These are phyloP conservation scores for Miniopterus natalensis DNA, from an alignment of 2,113 vertebrate genomes.

Conservation along the genomic window DNA sequence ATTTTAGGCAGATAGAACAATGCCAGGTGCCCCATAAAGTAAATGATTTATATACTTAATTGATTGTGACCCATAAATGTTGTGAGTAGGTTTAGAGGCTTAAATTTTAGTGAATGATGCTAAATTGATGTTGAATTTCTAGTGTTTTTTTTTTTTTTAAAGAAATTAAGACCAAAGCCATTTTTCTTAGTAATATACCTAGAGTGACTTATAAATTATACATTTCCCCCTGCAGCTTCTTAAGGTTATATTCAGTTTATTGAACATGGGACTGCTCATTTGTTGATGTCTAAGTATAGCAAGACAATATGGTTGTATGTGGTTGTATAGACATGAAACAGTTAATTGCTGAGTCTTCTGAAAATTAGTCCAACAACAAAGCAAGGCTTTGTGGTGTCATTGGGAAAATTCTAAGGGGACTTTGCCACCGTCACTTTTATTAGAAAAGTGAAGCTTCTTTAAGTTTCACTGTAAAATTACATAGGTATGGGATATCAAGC, in stretches of 20 bases:
- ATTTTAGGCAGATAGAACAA: not conserved
- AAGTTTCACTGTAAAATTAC: not conserved
- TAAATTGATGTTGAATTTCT: not conserved
- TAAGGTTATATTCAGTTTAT: constrained; percentile 38
- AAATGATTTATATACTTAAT: not conserved
- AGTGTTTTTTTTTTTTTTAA: not conserved
- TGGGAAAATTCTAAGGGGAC: constrained; percentile 2
- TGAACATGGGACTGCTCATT: not conserved
- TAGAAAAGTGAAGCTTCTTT: constrained; percentile 19
- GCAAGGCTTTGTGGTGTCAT: not conserved
- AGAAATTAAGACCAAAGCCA: not conserved
- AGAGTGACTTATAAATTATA: not conserved
- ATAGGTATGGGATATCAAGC: not conserved
- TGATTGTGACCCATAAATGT: constrained; percentile 31
- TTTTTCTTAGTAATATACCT: not conserved
- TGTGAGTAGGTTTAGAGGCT: constrained; percentile 2
- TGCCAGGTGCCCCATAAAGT: not conserved
- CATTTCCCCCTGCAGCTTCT: not conserved
- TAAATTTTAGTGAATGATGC: constrained; percentile 54
- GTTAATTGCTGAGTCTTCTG: constrained; percentile 29
- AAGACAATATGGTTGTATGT: not conserved
- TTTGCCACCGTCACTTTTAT: not conserved
- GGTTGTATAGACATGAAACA: not conserved
- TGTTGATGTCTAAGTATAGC: not conserved
- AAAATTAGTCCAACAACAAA: not conserved